Base-by-base conservation (phyloP, 2,888 invertebrate species). In the Tetragnatha montana region DNA sequence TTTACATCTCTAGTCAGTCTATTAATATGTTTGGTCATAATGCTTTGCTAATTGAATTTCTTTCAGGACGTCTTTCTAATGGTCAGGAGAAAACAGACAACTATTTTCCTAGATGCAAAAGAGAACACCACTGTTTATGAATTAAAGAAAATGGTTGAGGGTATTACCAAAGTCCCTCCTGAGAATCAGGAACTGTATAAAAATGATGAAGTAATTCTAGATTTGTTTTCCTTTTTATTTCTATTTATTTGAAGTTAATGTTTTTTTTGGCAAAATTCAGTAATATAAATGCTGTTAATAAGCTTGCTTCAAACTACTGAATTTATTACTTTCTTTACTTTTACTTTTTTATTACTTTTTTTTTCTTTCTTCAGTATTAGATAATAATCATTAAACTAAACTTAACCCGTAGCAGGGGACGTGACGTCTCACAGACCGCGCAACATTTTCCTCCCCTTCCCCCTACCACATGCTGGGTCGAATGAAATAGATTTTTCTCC, bases 31-130 rank as follows among this genome's bases (percentile, higher is more conserved):
- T 35, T 35, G 1, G 4, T 35, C 4, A 4, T 35, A 4, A 35
- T 35, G 35, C 35, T 73, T 12, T 73, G 73, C 12, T 76, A 76
- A 76, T 76, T 47, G 6, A 76, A 76, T 47, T 47, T 76, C 0
- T 84, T 90, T n/a, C 79, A 89, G 99, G 99, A 99, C 95, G 98
- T 99, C 93, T 99, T 98, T 96, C 95, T 99, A 93, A 99, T 99
- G 98, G 97, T 99, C 93, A 96, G 98, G 94, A 96, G 99, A 93
- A 97, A 98, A 94, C 99, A 98, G 94, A 95, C 97, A 93, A 99
- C 99, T 92, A 97, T 99, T 94, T 99, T 99, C 94, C 97, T 98
- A 87, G 99, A 99, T 95, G 98, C 98, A 84, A 98, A 99, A 94
- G 99, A 99, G 93, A 97, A 97, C 91, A 98, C 98, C 80, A 96